These are phyloP conservation scores for Phortica variegata DNA, from an alignment of 1,140 invertebrate genomes.

Conservation along the genomic window DNA sequence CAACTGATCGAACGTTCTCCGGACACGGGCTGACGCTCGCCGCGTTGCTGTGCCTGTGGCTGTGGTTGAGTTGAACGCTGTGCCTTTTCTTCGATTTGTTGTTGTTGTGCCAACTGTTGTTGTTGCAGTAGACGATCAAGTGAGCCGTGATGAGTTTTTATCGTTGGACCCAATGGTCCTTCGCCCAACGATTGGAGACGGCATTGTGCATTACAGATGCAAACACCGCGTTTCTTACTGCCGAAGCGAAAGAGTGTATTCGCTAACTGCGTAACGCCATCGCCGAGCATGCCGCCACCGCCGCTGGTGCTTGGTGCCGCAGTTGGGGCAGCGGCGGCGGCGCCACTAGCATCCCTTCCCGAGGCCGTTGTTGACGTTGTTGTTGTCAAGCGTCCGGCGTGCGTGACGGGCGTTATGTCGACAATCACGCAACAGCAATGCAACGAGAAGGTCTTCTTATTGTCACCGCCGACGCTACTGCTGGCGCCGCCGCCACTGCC, in stretches of 20 bases:
- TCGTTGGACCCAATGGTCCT: conserved; percentile 32
- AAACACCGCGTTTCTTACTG: conserved; percentile 48
- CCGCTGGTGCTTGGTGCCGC: conserved; percentile 54
- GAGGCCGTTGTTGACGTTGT: conserved; percentile 57
- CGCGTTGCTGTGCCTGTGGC: conserved; percentile 3
- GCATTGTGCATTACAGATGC: conserved; percentile 56
- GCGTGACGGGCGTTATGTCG: conserved; percentile 56
- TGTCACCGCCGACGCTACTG: conserved; percentile 34
- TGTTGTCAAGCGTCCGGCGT: conserved; percentile 47
- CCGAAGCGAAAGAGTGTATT: conserved; percentile 54
- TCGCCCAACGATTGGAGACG: conserved; percentile 43
- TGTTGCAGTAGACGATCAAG: conserved; percentile 48
- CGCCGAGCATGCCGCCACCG: conserved; percentile 49
- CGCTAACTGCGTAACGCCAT: conserved; percentile 51
- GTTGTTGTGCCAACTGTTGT: conserved; percentile 21
- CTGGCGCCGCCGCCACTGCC: conserved; percentile 25
- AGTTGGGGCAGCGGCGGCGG: too few species aligned
- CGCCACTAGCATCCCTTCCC: conserved; percentile 51
- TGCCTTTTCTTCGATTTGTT: conserved; percentile 2
- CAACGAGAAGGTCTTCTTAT: conserved; percentile 56
- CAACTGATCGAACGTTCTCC: conserved; percentile 48
- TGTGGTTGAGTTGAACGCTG: conserved; percentile 1
- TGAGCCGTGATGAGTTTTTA: conserved; percentile 51
- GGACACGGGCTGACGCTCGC: conserved; percentile 8
- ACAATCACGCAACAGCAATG: conserved; percentile 59